Base-by-base conservation (phyloP, 2,888 invertebrate genomes). In the Noctua janthina region DNA sequence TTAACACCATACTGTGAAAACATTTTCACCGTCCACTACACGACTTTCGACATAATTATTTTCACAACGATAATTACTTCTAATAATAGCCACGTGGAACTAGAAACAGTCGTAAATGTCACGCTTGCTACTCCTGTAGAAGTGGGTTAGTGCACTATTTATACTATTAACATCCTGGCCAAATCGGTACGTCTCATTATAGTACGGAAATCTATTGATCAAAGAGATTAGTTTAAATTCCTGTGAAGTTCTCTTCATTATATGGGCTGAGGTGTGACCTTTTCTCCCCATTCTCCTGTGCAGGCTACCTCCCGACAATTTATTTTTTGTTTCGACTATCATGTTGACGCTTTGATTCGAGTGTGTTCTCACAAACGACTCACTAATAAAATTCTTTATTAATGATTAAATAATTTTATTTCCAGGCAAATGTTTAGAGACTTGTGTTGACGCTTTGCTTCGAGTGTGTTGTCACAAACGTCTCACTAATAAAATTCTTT, bases 1-100 rank as follows among this genome's bases (percentile, higher is more conserved):
- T 89, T 90, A 82, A 70, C 89, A 83, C 59, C 68, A 46, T 68
- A 81, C 51, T 90, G 85, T 87, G 76, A 90, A 89, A 49, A 83
- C 62, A 83, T 78, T 87, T 87, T 87, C 85, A 75, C 83, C 67
- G 67, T 83, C 76, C 10, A 79, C 62, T n/a, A 49, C 73, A 71
- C 66, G 56, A 76, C 43, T 83, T 88, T 83, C 67, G 46, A 75
- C 68, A 73, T 69, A 39, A 39, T 39, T 39, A 75, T 87, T 81
- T 79, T 74, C 75, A 76, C 71, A 20, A 75, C 80, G 81, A 70
- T 86, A 85, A 85, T 88, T 78, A 67, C 51, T 77, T 72, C 82
- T 86, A 85, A 74, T 86, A 69, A 69, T 82, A 89, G 23, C 29
- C 29, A 76, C 51, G 68, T 83, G 74, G 79, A 84, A 79, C 71